Conservation (phyloP, 2,113 vertebrate species). For the Echinops telfairi region DNA sequence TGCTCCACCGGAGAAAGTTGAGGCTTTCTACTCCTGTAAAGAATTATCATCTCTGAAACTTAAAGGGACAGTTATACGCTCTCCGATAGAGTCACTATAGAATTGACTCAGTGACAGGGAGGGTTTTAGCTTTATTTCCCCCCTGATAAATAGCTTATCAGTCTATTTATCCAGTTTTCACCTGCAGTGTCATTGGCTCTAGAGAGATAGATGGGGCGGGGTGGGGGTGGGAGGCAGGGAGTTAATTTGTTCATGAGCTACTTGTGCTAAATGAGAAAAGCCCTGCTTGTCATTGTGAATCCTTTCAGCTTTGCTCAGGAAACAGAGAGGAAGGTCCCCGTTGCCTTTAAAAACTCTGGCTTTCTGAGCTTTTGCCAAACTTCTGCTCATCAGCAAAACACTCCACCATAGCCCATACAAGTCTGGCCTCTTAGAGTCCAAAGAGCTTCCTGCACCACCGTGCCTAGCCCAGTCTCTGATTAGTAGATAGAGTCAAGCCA, state of each 20-base stretch:
- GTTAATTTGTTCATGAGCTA: neutral
- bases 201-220: neutral
- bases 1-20: too few species aligned
- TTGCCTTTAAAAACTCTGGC: neutral
- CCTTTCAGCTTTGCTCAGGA: neutral
- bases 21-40: too few species aligned
- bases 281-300: neutral
- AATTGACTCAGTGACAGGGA: too few species aligned
- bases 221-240: neutral
- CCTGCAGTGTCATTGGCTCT: neutral
- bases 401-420: neutral
- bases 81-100: too few species aligned
- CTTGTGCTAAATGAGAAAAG: neutral
- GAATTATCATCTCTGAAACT: too few species aligned
- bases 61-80: too few species aligned
- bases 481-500: neutral
- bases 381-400: constrained; percentile 14
- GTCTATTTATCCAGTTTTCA: neutral
- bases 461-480: neutral
- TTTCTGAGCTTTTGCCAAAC: neutral
- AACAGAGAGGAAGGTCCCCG: neutral
- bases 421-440: neutral
- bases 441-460: neutral
- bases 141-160: too few species aligned
- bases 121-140: too few species aligned